Base-by-base conservation (phyloP, 2,113 vertebrate genomes). In the Hippocampus guttulatus region DNA sequence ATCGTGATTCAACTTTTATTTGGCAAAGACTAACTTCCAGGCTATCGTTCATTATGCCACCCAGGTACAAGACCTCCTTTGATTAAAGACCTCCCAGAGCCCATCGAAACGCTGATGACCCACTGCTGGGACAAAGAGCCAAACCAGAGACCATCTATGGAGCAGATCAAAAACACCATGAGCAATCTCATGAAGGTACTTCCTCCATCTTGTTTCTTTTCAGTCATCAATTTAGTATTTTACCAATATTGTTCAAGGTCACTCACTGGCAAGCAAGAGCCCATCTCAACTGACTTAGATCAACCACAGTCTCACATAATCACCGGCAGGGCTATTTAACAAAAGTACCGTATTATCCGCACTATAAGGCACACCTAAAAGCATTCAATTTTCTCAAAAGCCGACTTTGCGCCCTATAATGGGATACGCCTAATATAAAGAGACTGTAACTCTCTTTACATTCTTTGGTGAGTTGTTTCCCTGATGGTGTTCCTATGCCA, bases 71-170 rank as follows among this genome's bases (percentile, higher is more conserved):
- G 97, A 51, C 97, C 97, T 61, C 97, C 97, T 58, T 90, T 98
- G 82, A 98, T 99, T 84, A 97, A 97, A 91, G 97, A 98, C 85
- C 90, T 99, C 68, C 97, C 97, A 70, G 98, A 98, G 79, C 95
- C 96, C 78, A 95, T 99, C 73, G 97, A 99, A 87, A 98, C 95
- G 84, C 92, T 99, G 84, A 99, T 99, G 97, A 98, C 97, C 49
- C 96, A 96, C 68, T 98, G 97, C 86, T 99, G 97, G 97, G 97
- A 96, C 80, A 98, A 98, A 92, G 97, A 99, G 90, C 97, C 97
- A 6, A 95, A 96, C 45, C 96, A 98, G 78, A 90, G 97, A 71
- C 97, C 97, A 75, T 98, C 97, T 63, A 99, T 98, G 97, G 97
- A 99, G 75, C 97, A 98, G 91, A 99, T 98, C 54, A 94, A 98